Evolutionary conservation across 2,113 vertebrate species (phyloP), one percentile per base, ranked within the genome.

Genomic region (Pithys albifrons): DNA sequence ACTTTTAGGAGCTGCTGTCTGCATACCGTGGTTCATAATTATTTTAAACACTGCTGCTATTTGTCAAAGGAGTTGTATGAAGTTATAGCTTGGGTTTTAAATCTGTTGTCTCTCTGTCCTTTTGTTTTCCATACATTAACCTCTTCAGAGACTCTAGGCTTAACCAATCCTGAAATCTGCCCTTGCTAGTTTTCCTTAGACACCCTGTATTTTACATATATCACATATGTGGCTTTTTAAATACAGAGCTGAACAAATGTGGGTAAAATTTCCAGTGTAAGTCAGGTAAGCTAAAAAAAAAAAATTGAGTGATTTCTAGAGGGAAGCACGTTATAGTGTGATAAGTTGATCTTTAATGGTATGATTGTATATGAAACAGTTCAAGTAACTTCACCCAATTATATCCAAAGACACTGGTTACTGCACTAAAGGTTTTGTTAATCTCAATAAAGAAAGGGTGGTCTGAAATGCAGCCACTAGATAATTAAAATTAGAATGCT

Each of bases 401-500:
- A 88, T 57, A 78, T 88, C 35, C 71, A 75, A 92, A 93, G 83
- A 87, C 43, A 62, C 17, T 85, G 41, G 69, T 91, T 95, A 84
- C 73, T 75, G 45, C n/a, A 61, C 19, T 95, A 73, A 85, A 67
- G 58, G 31, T 91, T 97, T 95, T 96, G 76, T 94, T 96, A 91
- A 92, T 88, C 85, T 93, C 67, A 55, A 7, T 74, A 91, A 91
- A 93, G 81, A 85, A 95, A 94, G 83, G 65, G 57, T 92, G 49
- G 67, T 69, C 58, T 95, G 83, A 95, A 96, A 93, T 86, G 95
- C 74, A 95, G 70, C 49, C 90, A 62, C 76, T 67, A 89, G 85
- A 93, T 98, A 96, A 98, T 98, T 97, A 96, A 97, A 98, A 97
- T 97, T 98, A 96, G 95, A 96, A 97, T 95, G 88, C 97, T 94